These are phyloP conservation scores for Phaedon cochleariae DNA, from an alignment of 2,888 invertebrate genomes.

Conservation along the genomic window DNA sequence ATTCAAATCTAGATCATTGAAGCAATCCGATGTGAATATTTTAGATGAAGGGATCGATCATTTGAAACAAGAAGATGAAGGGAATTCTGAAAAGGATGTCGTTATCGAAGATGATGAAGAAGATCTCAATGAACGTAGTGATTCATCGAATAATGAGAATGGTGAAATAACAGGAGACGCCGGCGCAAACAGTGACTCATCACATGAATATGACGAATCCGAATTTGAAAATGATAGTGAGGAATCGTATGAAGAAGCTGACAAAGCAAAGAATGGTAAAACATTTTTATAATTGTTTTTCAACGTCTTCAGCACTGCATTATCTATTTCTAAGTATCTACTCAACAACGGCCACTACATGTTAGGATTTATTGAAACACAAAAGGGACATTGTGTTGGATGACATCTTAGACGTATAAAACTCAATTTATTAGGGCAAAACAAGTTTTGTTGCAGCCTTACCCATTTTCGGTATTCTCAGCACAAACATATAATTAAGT, in stretches of 20 bases:
- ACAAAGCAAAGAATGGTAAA: background rate
- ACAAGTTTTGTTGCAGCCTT: no score
- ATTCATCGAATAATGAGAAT: background rate
- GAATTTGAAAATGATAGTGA: slow-evolving; percentile 10
- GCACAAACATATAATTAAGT: no score
- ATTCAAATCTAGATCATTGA: slow-evolving; percentile 6
- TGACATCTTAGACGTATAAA: no score
- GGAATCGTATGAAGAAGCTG: background rate
- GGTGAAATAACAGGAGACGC: background rate
- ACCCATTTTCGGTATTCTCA: no score
- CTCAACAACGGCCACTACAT: no score
- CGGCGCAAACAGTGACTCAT: background rate
- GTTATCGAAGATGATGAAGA: background rate
- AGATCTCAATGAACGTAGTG: no score
- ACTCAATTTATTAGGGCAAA: no score
- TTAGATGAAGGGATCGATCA: background rate
- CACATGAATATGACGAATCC: slow-evolving; percentile 18
- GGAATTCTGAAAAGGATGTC: background rate
- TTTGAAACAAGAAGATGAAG: slow-evolving; percentile 4
- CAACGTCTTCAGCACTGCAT: no score
- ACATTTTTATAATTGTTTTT: background rate
- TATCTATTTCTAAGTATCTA: no score
- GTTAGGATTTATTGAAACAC: no score
- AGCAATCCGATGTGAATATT: background rate
- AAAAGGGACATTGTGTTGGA: no score